These are phyloP conservation scores for Sardina pilchardus DNA, from an alignment of 2,113 vertebrate species.

Conservation along the genomic window DNA sequence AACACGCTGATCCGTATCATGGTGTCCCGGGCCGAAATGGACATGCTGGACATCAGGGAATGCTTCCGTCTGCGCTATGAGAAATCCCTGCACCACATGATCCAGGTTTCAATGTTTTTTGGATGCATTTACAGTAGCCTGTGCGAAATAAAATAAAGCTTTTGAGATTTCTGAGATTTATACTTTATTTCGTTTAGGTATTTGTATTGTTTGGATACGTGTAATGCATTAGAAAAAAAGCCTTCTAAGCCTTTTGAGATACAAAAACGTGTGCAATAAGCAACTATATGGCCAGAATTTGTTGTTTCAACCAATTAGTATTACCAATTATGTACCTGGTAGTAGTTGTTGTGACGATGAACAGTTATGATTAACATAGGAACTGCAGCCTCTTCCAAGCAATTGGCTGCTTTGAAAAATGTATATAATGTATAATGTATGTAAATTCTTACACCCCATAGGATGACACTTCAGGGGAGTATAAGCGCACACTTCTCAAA, in stretches of 20 bases:
- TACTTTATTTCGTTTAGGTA: too few relatives aligned
- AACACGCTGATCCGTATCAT: conserved; percentile 96
- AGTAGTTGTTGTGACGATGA: not conserved
- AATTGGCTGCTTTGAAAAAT: too few relatives aligned
- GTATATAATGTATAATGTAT: not conserved
- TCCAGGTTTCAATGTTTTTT: conserved; percentile 72
- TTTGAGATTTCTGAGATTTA: too few relatives aligned
- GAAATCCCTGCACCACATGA: conserved; percentile 93
- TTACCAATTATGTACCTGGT: not conserved
- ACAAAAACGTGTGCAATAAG: too few relatives aligned
- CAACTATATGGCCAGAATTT: not conserved
- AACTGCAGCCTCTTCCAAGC: too few relatives aligned
- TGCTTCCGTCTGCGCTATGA: conserved; percentile 91
- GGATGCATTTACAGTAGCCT: not conserved
- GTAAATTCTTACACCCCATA: conserved; percentile 46
- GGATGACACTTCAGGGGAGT: conserved; percentile 96
- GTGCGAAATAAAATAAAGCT: too few relatives aligned
- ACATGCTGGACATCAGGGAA: conserved; percentile 95
- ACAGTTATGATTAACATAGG: not conserved
- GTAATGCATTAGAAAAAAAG: too few relatives aligned
- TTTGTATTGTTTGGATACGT: too few relatives aligned
- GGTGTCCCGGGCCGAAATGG: conserved; percentile 90
- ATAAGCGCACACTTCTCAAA: conserved; percentile 90
- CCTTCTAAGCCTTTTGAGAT: too few relatives aligned
- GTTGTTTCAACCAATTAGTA: not conserved